Evolutionary conservation across 2,113 vertebrate species (phyloP), one percentile per base, ranked within the genome.

Genomic region (Alouatta palliata): DNA sequence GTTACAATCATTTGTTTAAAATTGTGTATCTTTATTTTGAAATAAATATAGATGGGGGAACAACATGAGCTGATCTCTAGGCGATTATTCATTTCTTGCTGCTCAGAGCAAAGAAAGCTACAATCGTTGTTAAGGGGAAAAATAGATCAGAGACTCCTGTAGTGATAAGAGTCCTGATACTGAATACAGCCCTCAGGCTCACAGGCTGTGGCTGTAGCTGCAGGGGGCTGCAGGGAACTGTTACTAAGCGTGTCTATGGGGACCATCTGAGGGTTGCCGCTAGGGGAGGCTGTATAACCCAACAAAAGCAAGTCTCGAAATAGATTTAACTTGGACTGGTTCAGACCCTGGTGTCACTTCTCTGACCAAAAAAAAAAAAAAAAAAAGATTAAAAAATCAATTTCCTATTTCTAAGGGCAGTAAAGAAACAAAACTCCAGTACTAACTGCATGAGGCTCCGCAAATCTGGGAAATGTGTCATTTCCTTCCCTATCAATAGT

Each of bases 41-140:
- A 97, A 96, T 97, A 97, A 97, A 98, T 87, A 87, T 30, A 66
- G 47, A 66, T 13, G 6, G 4, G 16, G 20, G 73, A 75, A 66
- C 17, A 85, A 47, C 17, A 16, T 11, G 25, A 45, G 17, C 10
- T 23, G 32, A 30, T 96, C 37, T 73, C 7, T n/a, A 25, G 61
- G 64, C 20, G 21, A 56, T 25, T 32, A 27, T 2, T 61, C 6
- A 6, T n/a, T 54, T 43, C n/a, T 84, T 77, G 52, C 49, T 71
- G 27, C 68, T 80, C n/a, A 80, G 54, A 77, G 35, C 75, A 58
- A 49, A 86, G 61, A 40, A 85, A 76, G 84, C 37, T 16, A 27
- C 19, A 17, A 35, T 52, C 35, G 11, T 45, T 9, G 16, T 23
- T 7, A 21, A 27, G 25, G 90, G 76, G 37, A 11, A 52, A 37